Evolutionary conservation across 2,797 vertebrate species (phyloP), one percentile per base, ranked within the genome.

Genomic region (Anguilla megastoma): DNA sequence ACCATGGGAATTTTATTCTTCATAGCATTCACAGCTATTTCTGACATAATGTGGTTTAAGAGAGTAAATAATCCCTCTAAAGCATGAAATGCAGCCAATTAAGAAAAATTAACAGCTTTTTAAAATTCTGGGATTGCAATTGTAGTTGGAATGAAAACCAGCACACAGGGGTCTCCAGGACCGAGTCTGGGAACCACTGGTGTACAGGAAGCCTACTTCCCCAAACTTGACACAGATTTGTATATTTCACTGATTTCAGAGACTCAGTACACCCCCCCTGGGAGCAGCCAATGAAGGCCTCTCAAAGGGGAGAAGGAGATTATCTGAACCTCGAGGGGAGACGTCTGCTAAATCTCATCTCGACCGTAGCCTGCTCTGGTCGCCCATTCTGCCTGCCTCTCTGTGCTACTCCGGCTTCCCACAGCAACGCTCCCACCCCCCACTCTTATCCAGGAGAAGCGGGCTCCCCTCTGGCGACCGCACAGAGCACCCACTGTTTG

Each of bases 371-470:
- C 18, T 41, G 18, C 30, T 52, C 85, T 24, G 58, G 16, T 58
- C 58, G 14, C 52, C 84, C 21, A 58, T 63, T 63, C 27, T 36
- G n/a, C 45, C 87, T 88, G 24, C 24, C 76, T 48, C 21, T 82
- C 76, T 21, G 88, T 86, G 71, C 60, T 86, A 21, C 58, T 45
- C 56, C 52, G 85, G 76, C 45, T 45, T 86, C 74, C 85, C 85
- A 45, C 16, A 27, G 45, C 58, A 45, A 45, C 16, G 3, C 16
- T 24, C 76, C 76, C 76, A 80, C 76, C 52, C 30, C 54, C 16
- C 56, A 24, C 85, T 16, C n/a, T 0, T 30, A 2, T 36, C 86
- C 30, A 18, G 71, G 16, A 14, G 27, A 36, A 33, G 24, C 16
- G 21, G 82, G 54, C n/a, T 18, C 41, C 74, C 82, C 71, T 76